Evolutionary conservation across 2,888 invertebrate genomes (phyloP).

Genomic region (Aquatica leii): DNA sequence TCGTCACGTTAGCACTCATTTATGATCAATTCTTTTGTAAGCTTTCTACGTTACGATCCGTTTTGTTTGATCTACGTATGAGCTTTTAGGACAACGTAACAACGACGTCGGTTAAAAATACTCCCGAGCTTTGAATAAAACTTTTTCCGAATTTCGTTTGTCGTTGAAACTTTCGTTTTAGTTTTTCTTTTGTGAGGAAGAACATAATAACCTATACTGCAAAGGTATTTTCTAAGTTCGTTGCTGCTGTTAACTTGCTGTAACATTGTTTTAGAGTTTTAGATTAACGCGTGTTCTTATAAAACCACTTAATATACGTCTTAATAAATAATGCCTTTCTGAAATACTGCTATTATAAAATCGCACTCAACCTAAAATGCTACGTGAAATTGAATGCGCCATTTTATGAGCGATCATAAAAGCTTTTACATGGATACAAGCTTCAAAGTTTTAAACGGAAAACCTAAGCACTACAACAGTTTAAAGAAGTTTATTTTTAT

Average conservation of each 20-base stretch:
- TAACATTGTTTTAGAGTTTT: constrained; percentile 45
- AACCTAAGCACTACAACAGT: constrained; percentile 28
- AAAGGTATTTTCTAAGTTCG: constrained; percentile 33
- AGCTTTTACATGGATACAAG: constrained; percentile 38
- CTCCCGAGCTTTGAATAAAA: constrained; percentile 28
- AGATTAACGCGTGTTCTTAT: constrained; percentile 46
- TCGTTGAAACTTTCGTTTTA: constrained; percentile 27
- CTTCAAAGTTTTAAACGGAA: constrained; percentile 30
- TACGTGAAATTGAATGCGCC: constrained; percentile 49
- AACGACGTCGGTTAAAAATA: not conserved
- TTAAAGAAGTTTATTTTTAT: constrained; percentile 25
- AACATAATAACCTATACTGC: constrained; percentile 35
- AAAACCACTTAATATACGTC: constrained; percentile 50
- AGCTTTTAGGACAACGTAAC: constrained; percentile 19
- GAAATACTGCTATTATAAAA: constrained; percentile 37
- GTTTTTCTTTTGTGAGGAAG: constrained; percentile 27
- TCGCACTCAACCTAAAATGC: constrained; percentile 40
- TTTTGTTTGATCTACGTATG: constrained; percentile 35
- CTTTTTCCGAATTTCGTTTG: constrained; percentile 27
- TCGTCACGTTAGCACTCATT: constrained; percentile 31
- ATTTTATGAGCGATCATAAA: constrained; percentile 50
- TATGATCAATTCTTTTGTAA: constrained; percentile 37
- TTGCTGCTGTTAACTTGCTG: constrained; percentile 32
- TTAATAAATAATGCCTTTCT: constrained; percentile 48
- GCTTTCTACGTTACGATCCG: constrained; percentile 21